A percentile compares a stretch with the other conserved stretches of the same genome.
Evolutionary conservation across 2,113 vertebrate species (phyloP).

Genomic region (Zeus faber): DNA sequence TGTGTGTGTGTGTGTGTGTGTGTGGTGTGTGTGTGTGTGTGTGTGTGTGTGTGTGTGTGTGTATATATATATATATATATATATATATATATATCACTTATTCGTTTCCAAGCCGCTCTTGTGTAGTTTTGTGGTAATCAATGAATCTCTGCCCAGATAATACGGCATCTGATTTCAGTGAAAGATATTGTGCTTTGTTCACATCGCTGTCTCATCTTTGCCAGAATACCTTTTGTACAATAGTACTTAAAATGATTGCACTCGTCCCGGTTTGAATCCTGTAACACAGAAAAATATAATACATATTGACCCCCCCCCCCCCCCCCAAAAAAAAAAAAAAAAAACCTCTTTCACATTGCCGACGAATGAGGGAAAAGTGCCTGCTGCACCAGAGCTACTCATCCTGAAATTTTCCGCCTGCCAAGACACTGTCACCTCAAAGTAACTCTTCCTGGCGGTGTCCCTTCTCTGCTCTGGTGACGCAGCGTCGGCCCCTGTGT

Average conservation of each 20-base stretch:
- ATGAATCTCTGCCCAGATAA: conserved; percentile 73
- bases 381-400: conserved; percentile 2
- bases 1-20: too few relatives aligned
- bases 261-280: conserved; percentile 5
- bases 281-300: too few relatives aligned
- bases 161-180: conserved; percentile 72
- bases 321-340: too few relatives aligned
- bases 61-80: too few relatives aligned
- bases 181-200: conserved; percentile 61
- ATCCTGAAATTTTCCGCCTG: not conserved
- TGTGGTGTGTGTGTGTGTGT: too few relatives aligned
- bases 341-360: conserved; percentile 21
- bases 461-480: conserved; percentile 67
- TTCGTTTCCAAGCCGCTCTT: conserved; percentile 60
- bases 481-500: conserved; percentile 66
- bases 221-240: conserved; percentile 25
- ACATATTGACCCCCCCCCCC: too few relatives aligned
- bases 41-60: too few relatives aligned
- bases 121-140: conserved; percentile 58
- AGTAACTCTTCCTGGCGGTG: conserved; percentile 44
- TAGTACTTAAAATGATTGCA: conserved; percentile 18
- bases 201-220: conserved; percentile 49
- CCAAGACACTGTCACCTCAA: conserved; percentile 32
- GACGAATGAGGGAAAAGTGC: conserved; percentile 20
- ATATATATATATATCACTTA: too few relatives aligned